These are phyloP conservation scores for Drosophila dunni DNA, from an alignment of 1,140 invertebrate species.

Conservation along the genomic window DNA sequence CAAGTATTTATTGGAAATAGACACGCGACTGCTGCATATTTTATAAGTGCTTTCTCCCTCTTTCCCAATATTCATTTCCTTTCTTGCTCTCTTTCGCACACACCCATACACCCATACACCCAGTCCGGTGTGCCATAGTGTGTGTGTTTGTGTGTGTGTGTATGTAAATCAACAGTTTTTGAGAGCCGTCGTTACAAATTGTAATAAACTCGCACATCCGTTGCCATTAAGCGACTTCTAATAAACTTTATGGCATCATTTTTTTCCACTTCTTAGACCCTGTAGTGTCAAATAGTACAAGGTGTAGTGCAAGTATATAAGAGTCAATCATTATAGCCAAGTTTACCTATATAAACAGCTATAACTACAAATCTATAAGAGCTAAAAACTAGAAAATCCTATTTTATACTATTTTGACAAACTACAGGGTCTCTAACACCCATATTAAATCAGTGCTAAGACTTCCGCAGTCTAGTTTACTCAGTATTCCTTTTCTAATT, in stretches of 20 bases:
- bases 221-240: conserved; percentile 80
- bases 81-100: neutral
- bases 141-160: conserved; percentile 22
- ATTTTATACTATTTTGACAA: too few relatives aligned
- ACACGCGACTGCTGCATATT: conserved; percentile 79
- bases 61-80: neutral
- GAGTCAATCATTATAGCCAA: too few relatives aligned
- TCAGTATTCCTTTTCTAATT: neutral
- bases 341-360: too few relatives aligned
- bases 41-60: conserved; percentile 56
- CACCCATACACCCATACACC: neutral
- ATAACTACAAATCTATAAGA: too few relatives aligned
- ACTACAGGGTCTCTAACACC: too few relatives aligned
- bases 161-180: conserved; percentile 59
- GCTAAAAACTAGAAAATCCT: too few relatives aligned
- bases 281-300: too few relatives aligned
- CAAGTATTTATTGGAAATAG: conserved; percentile 76
- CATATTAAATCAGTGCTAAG: too few relatives aligned
- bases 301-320: too few relatives aligned
- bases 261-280: conserved; percentile 32
- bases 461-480: too few relatives aligned
- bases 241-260: conserved; percentile 80
- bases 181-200: conserved; percentile 75
- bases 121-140: neutral
- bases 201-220: conserved; percentile 80